phyloP scores from a whole-genome alignment of 2,797 vertebrate species.

The Trachops cirrhosus region DNA sequence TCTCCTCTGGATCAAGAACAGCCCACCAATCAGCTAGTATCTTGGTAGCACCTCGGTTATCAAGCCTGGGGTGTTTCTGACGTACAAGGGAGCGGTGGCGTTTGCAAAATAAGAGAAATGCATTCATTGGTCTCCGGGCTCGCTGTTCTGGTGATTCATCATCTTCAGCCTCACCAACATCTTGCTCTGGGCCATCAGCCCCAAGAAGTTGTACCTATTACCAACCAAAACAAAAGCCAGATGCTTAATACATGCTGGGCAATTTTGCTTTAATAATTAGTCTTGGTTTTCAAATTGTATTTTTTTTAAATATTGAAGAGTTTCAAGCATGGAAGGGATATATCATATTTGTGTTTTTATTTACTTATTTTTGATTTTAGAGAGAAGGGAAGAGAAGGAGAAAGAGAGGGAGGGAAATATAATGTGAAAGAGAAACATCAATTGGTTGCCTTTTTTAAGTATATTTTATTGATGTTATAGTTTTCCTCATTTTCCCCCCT shows the following conservation, averaged over 20 bases:
- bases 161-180: constrained; percentile 89
- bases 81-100: constrained; percentile 98
- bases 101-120: constrained; percentile 98
- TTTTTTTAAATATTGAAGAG: neutral
- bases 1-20: constrained; percentile 96
- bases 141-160: constrained; percentile 94
- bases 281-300: constrained; percentile 16
- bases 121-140: constrained; percentile 98
- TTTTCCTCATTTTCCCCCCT: no score
- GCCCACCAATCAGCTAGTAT: constrained; percentile 99
- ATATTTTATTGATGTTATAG: no score
- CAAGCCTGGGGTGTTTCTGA: constrained; percentile 96
- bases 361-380: neutral
- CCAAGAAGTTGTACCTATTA: constrained; percentile 87
- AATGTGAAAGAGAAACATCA: neutral
- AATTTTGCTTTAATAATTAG: constrained; percentile 18
- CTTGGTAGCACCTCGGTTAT: constrained; percentile 99
- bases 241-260: neutral
- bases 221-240: constrained; percentile 54
- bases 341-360: neutral
- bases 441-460: neutral
- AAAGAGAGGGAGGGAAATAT: neutral
- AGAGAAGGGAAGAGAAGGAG: neutral
- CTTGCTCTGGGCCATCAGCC: constrained; percentile 85
- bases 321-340: neutral